Evolutionary conservation across 1,140 invertebrate species (phyloP), one percentile per base, ranked within the genome.

Genomic region (Drosophila truncata): DNA sequence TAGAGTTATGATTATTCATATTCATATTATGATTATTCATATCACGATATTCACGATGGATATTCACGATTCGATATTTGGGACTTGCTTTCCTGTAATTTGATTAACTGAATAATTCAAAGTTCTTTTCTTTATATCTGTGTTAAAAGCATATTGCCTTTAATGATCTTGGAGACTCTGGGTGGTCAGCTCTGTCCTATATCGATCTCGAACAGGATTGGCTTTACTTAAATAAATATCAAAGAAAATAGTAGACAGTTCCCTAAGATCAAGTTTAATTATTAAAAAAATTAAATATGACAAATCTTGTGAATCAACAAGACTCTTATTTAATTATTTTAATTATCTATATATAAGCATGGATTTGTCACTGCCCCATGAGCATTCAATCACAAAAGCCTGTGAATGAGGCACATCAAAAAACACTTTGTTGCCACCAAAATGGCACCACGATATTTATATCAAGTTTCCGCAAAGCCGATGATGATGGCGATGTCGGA

Each of bases 401-500:
- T 25, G 27, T 35, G 31, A 35, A 65, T 27, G n/a, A 33, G n/a
- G n/a, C n/a, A n/a, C n/a, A n/a, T n/a, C n/a, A n/a, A n/a, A n/a
- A n/a, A n/a, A n/a, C n/a, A n/a, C n/a, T n/a, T n/a, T n/a, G n/a
- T n/a, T n/a, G 42, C 16, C 31, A 65, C 20, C 2, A 46, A 35
- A 54, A 23, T 46, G 27, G 14, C n/a, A 35, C 31, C 41, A 29
- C 33, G 25, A 57, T 70, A 46, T 46, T 37, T 37, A 37, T 44
- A 71, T 69, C 62, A 69, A 50, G 37, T 76, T 67, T 76, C 65
- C 42, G 52, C 50, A 59, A 58, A 25, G 25, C 35, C 54, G 25
- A 11, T 33, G 52, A 33, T 41, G 27, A n/a, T 44, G 66, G 47
- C 58, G 52, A 59, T 72, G 67, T n/a, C 23, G 35, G 33, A 62